A percentile compares a stretch with the other conserved stretches of the same genome.
Evolutionary conservation across 1,140 invertebrate species (phyloP).

Genomic region (Plutomurus gul): DNA sequence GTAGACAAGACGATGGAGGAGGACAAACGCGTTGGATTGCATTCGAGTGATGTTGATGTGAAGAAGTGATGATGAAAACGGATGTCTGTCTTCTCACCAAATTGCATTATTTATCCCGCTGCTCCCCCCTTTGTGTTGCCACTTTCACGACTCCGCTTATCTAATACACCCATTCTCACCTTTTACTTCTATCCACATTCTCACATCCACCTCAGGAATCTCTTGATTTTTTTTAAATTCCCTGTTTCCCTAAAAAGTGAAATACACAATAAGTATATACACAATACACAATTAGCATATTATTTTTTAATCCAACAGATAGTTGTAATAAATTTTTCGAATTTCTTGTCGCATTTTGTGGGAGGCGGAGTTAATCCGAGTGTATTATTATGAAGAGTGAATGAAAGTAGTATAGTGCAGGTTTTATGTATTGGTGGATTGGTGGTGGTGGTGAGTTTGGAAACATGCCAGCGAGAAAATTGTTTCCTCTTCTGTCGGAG

Average conservation of each 20-base stretch:
- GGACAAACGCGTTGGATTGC: background rate
- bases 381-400: no score
- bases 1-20: background rate
- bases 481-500: slow-evolving; percentile 9
- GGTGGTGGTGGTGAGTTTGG: no score
- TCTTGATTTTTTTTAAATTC: no score
- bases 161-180: background rate
- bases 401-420: no score
- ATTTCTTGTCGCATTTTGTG: no score
- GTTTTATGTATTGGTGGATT: no score
- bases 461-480: slow-evolving; percentile 24
- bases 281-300: no score
- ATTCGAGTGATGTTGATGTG: background rate
- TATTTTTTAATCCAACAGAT: no score
- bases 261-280: no score
- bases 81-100: slow-evolving; percentile 33
- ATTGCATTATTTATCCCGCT: slow-evolving; percentile 30
- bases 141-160: background rate
- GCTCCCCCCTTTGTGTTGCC: slow-evolving; percentile 29
- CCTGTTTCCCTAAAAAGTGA: no score
- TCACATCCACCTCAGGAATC: background rate
- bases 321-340: no score
- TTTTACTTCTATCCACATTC: background rate
- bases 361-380: no score
- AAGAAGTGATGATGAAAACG: slow-evolving; percentile 32